A percentile compares a stretch with the other conserved stretches of the same genome.
Evolutionary conservation across 2,113 vertebrate genomes (phyloP).

Genomic region (Xenopus laevis): DNA sequence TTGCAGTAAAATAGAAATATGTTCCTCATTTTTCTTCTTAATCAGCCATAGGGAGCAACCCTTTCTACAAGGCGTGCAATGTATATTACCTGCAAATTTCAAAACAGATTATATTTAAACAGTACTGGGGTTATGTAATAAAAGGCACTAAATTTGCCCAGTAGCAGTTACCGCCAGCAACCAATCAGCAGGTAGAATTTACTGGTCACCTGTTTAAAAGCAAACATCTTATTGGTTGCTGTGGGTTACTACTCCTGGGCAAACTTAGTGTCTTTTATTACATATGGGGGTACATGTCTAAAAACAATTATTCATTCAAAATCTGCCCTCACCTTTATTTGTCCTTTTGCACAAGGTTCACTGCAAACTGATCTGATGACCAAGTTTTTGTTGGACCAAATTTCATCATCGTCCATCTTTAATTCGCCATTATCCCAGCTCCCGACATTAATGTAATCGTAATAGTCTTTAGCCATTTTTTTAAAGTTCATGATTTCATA

Average conservation of each 20-base stretch:
- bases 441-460: constrained; percentile 93
- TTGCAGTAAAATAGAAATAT: no score
- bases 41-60: no score
- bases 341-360: constrained; percentile 93
- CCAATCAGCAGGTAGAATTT: no score
- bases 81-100: background rate
- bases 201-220: no score
- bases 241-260: no score
- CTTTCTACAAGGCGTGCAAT: no score
- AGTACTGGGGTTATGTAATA: no score
- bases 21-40: no score
- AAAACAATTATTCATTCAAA: background rate
- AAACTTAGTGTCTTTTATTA: no score
- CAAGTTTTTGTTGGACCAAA: constrained; percentile 84
- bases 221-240: no score
- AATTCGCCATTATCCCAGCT: constrained; percentile 95
- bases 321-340: constrained; percentile 84
- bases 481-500: constrained; percentile 99
- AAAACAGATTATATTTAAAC: background rate
- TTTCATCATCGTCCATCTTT: constrained; percentile 91
- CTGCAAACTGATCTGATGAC: constrained; percentile 95
- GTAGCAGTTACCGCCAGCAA: no score
- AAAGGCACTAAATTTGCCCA: no score
- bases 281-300: background rate
- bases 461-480: constrained; percentile 95